Base-by-base conservation (phyloP, 2,113 vertebrate species). In the Antigone vipio region DNA sequence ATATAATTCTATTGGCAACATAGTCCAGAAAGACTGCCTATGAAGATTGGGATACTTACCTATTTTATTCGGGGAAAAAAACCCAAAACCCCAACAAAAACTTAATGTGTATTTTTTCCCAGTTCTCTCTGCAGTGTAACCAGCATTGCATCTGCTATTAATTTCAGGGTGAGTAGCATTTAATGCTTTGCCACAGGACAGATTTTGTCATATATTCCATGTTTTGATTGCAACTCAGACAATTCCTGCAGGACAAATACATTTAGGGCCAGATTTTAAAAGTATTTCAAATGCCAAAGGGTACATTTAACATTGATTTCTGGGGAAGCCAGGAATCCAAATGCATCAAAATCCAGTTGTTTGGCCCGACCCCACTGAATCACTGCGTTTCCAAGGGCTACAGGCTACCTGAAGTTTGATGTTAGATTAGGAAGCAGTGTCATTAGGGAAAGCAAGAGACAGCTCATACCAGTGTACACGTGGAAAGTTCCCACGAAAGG, bases 201-300 rank as follows among this genome's bases (percentile, higher is more conserved):
- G 44, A 64, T 68, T 88, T 83, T 88, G 59, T 86, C 42, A 88
- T 81, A 66, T 67, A 86, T 88, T 85, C 64, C 67, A 90, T 8
- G 3, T 86, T 93, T 80, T 59, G 59, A 86, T 71, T 71, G 63
- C 52, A 85, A 72, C 30, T 84, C 59, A 5, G 5, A 56, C 15
- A 19, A n/a, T 92, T 85, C 30, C 64, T 84, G 16, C 40, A 81
- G 76, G 64, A 92, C 49, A 96, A 92, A 95, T 72, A 81, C 47
- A 85, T 73, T 91, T 59, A 92, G 82, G 88, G 15, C 5, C 35
- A 81, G 59, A 89, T 89, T 93, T 91, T 89, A 60, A 59, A 91
- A 87, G 74, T 69, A 85, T 69, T 89, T 96, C 40, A 68, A n/a
- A 76, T 88, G 87, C 87, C 87, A 75, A 75, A 88, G 40, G 71